Evolutionary conservation across 2,113 vertebrate genomes (phyloP), one percentile per base, ranked within the genome.

Genomic region (Cebidichthys violaceus): DNA sequence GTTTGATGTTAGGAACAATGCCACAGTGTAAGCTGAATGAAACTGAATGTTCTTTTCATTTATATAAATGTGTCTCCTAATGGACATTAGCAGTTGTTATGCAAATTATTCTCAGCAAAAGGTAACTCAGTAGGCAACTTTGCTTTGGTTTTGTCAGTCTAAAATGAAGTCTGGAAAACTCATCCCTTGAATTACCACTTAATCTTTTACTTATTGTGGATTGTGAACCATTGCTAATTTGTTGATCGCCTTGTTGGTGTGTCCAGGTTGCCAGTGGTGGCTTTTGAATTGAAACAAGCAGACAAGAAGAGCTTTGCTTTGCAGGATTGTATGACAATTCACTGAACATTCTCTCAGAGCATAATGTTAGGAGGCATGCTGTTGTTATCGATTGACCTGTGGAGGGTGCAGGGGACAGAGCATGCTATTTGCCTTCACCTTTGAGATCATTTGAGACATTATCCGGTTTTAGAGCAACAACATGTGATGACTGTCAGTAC

Each of bases 401-500:
- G 60, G 15, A 54, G 68, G 35, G 60, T 29, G 59, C 22, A n/a
- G 43, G 3, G 54, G 39, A 72, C 15, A 24, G 14, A 5, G 5
- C n/a, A 37, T 31, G 9, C 0, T 64, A 43, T 67, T 62, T 57
- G 14, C 11, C 18, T 27, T 82, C 37, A 29, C 55, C 22, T 43
- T 70, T 13, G 9, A 31, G 20, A 55, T 72, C 39, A 64, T 15
- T 68, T 20, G 52, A 45, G 59, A 47, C 33, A 24, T 72, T 10
- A 4, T 60, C 14, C 14, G 6, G 79, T 75, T 83, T 83, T 50
- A 45, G 43, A 71, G 60, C 52, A 79, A 62, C 71, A 33, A n/a
- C n/a, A 20, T 29, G 37, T 31, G 17, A 41, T 55, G 8, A 47
- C 22, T 64, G 31, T 57, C n/a, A 50, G 45, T 35, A 18, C 7